These are phyloP conservation scores for Epinotia nisella DNA, from an alignment of 2,888 invertebrate species.

Conservation along the genomic window DNA sequence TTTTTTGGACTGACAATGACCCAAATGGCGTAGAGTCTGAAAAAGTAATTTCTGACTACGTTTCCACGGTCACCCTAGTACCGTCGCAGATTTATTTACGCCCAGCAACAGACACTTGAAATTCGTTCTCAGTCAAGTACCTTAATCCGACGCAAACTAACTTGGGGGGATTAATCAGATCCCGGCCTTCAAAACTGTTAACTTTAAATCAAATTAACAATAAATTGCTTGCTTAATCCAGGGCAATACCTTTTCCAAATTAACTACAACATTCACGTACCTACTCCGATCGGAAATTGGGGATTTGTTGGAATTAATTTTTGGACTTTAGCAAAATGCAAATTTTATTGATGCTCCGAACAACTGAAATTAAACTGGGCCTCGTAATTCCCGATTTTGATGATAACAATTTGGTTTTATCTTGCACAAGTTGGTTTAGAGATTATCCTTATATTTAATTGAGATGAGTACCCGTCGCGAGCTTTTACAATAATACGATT, in stretches of 20 bases:
- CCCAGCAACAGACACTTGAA: background rate
- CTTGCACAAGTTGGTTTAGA: conserved; percentile 37
- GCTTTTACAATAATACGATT: conserved; percentile 3
- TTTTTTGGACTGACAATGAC: too few relatives aligned
- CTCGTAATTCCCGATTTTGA: conserved; percentile 48
- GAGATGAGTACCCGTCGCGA: conserved; percentile 31
- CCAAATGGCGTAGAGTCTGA: too few relatives aligned
- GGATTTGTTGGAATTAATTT: conserved; percentile 36
- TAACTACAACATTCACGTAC: background rate
- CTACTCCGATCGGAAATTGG: background rate
- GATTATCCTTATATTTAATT: conserved; percentile 50
- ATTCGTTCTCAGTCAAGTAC: background rate
- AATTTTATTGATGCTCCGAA: conserved; percentile 49
- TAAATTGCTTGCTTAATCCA: conserved; percentile 27
- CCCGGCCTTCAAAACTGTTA: conserved; percentile 5
- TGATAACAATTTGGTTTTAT: conserved; percentile 50
- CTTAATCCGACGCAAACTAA: conserved; percentile 19
- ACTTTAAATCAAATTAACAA: conserved; percentile 35
- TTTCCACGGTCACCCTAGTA: too few relatives aligned
- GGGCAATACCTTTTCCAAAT: conserved; percentile 21
- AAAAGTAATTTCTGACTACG: too few relatives aligned
- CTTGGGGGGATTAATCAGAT: conserved; percentile 29
- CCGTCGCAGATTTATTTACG: background rate
- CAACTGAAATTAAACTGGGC: conserved; percentile 48
- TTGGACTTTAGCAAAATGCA: conserved; percentile 44